These are phyloP conservation scores for Actinemys pallida DNA, from an alignment of 2,113 vertebrate genomes.

Conservation along the genomic window DNA sequence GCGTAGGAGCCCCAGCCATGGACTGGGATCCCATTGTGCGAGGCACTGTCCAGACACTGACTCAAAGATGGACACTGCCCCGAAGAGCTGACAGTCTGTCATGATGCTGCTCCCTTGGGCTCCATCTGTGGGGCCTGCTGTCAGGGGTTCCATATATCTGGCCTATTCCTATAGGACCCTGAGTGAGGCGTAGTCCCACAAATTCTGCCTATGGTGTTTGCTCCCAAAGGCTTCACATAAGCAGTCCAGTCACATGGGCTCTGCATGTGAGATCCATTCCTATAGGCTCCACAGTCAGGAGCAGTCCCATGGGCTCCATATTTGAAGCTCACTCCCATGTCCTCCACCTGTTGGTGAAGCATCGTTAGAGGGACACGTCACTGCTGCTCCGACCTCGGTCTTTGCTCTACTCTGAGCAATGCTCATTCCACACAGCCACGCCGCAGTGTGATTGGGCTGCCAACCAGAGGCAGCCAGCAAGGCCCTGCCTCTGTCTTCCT, in stretches of 20 bases:
- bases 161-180: neutral
- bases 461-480: neutral
- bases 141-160: neutral
- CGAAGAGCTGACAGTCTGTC: neutral
- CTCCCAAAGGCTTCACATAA: neutral
- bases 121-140: neutral
- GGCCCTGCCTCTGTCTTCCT: neutral
- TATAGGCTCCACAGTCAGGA: neutral
- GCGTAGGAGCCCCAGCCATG: neutral
- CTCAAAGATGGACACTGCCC: neutral
- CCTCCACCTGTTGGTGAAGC: neutral
- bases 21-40: neutral
- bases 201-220: neutral
- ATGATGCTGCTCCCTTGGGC: neutral
- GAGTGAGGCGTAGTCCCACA: neutral
- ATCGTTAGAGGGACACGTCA: neutral
- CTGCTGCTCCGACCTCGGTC: neutral
- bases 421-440: neutral
- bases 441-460: neutral
- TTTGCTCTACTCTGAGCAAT: neutral
- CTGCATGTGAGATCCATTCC: neutral
- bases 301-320: neutral
- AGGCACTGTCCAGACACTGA: neutral
- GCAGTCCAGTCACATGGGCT: neutral
- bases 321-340: neutral